Conservation (phyloP, 92 coral and sea anemone genomes). For the Parazoanthus swiftii region DNA sequence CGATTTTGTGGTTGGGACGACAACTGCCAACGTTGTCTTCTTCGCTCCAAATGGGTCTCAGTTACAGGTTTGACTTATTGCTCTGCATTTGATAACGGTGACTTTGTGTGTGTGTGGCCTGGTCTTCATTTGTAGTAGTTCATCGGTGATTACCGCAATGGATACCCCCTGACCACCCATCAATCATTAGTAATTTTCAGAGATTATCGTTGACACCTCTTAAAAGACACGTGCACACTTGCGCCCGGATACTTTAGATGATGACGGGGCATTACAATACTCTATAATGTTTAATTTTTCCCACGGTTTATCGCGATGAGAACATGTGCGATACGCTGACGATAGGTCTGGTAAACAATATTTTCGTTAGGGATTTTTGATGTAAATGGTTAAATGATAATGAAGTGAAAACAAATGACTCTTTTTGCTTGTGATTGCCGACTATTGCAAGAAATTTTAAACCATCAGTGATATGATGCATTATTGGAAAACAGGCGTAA, state of each 20-base stretch:
- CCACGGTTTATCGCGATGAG: background rate
- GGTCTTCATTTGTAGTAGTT: background rate
- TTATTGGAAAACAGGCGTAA: no score
- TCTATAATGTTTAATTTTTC: background rate
- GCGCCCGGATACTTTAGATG: no score
- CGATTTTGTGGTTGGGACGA: conserved; percentile 81
- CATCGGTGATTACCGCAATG: background rate
- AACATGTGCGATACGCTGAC: background rate
- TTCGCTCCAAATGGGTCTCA: conserved; percentile 67
- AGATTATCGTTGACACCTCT: background rate
- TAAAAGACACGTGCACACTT: no score
- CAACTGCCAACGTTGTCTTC: conserved; percentile 83
- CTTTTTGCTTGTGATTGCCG: no score
- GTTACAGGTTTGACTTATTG: conserved; percentile 59
- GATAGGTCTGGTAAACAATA: no score
- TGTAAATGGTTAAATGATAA: no score
- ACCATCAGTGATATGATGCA: no score
- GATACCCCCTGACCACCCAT: background rate
- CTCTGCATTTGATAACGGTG: background rate
- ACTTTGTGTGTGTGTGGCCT: background rate
- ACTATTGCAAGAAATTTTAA: no score
- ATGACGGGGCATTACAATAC: background rate
- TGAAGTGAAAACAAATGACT: no score
- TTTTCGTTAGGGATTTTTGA: no score
- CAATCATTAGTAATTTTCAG: background rate